Percentiles rank a stretch among this genome's conserved stretches.
phyloP scores from a whole-genome alignment of 2,888 invertebrate species.

The Aporophyla nigra region DNA sequence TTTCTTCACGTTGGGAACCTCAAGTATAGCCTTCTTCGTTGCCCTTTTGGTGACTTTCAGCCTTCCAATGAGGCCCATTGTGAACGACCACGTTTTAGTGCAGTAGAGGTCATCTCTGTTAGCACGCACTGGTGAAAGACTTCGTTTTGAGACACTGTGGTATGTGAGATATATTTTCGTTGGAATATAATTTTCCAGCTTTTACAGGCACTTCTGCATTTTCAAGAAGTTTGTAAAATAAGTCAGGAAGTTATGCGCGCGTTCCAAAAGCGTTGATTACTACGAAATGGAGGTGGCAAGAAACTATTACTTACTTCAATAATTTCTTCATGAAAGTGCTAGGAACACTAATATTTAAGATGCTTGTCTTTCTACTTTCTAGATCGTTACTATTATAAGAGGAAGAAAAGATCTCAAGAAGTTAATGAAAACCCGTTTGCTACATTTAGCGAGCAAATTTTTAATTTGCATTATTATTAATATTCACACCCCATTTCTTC shows the following conservation, averaged over 20 bases:
- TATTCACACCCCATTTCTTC: too few species aligned
- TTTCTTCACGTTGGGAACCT: too few species aligned
- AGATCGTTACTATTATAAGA: background rate
- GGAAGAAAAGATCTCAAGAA: background rate
- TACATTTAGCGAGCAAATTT: background rate
- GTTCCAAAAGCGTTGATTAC: constrained; percentile 19
- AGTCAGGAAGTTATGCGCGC: constrained; percentile 8
- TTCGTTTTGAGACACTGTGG: too few species aligned
- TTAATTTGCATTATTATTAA: too few species aligned
- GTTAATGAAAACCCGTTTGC: background rate
- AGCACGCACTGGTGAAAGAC: too few species aligned
- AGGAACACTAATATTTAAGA: background rate
- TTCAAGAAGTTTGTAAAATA: background rate
- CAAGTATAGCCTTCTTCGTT: too few species aligned
- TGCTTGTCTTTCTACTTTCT: background rate
- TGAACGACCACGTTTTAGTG: too few species aligned
- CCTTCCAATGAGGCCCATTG: too few species aligned
- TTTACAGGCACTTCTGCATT: constrained; percentile 1
- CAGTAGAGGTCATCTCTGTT: too few species aligned
- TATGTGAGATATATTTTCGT: background rate
- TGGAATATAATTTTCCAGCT: too few species aligned
- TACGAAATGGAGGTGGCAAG: background rate
- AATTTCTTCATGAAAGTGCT: background rate
- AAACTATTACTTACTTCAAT: constrained; percentile 10
- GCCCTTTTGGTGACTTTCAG: too few species aligned